Conservation (phyloP, 1,140 invertebrate species). For the Drosophila busckii region DNA sequence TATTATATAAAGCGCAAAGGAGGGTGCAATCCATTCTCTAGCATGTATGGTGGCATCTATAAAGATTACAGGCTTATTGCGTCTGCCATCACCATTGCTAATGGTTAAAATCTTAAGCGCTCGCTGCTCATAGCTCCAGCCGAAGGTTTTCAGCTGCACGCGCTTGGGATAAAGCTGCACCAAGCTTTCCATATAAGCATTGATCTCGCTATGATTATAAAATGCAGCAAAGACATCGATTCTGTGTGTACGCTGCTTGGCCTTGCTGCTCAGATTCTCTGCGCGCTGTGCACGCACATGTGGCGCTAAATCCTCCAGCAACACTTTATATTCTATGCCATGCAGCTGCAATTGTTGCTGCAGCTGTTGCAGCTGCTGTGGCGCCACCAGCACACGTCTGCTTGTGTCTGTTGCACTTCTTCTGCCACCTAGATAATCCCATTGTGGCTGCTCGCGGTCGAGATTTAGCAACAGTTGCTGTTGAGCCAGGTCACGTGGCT, state of each 20-base stretch:
- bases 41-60: constrained; percentile 83
- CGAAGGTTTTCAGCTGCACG: constrained; percentile 79
- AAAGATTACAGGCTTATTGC: constrained; percentile 80
- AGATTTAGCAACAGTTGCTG: constrained; percentile 11
- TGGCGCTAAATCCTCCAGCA: constrained; percentile 63
- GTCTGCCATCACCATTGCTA: constrained; percentile 64
- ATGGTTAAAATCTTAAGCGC: constrained; percentile 80
- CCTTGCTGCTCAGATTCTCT: constrained; percentile 35
- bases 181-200: constrained; percentile 80
- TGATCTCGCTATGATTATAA: constrained; percentile 79
- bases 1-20: constrained; percentile 83
- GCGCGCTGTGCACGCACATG: constrained; percentile 31
- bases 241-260: constrained; percentile 16
- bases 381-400: constrained; percentile 67
- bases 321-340: constrained; percentile 47
- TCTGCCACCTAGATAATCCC: constrained; percentile 32
- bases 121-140: constrained; percentile 80
- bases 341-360: constrained; percentile 25
- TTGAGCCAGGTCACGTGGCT: neutral
- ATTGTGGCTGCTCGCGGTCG: constrained; percentile 11
- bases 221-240: constrained; percentile 50
- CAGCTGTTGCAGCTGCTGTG: constrained; percentile 45
- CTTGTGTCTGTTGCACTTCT: constrained; percentile 10
- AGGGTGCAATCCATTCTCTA: constrained; percentile 86
- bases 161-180: constrained; percentile 77